Percentiles rank a stretch among this genome's conserved stretches.
These are phyloP conservation scores for Glaucidium brasilianum DNA, from an alignment of 2,113 vertebrate genomes.

Conservation along the genomic window DNA sequence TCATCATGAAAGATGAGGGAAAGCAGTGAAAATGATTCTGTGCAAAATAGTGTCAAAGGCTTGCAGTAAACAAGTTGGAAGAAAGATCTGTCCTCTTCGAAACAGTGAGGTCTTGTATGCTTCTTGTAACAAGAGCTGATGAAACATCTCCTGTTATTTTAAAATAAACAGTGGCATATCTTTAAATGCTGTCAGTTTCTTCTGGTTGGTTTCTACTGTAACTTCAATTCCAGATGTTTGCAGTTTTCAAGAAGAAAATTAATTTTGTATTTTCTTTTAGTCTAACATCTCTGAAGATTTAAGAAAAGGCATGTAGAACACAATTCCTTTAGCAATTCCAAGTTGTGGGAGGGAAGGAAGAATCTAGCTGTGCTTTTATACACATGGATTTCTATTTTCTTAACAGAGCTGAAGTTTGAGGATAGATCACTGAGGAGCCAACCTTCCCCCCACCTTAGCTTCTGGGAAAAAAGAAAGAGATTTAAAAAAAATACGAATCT, in stretches of 20 bases:
- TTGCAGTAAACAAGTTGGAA: background rate
- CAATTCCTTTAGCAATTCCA: background rate
- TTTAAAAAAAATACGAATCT: background rate
- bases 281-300: background rate
- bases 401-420: slow-evolving; percentile 6
- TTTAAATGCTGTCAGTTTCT: background rate
- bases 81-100: background rate
- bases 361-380: background rate
- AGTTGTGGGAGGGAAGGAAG: background rate
- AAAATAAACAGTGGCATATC: background rate
- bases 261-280: background rate
- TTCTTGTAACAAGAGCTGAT: background rate
- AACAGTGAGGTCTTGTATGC: background rate
- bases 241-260: background rate
- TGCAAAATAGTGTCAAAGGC: background rate
- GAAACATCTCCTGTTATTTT: background rate
- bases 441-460: background rate
- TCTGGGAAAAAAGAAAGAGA: background rate
- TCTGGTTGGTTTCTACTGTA: background rate
- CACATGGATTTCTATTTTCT: accelerated
- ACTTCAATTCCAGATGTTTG: background rate
- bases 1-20: accelerated
- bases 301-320: background rate
- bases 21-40: background rate
- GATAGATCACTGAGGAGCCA: background rate